Evolutionary conservation across 1,140 invertebrate species (phyloP), one percentile per base, ranked within the genome.

Genomic region (Zaprionus capensis): DNA sequence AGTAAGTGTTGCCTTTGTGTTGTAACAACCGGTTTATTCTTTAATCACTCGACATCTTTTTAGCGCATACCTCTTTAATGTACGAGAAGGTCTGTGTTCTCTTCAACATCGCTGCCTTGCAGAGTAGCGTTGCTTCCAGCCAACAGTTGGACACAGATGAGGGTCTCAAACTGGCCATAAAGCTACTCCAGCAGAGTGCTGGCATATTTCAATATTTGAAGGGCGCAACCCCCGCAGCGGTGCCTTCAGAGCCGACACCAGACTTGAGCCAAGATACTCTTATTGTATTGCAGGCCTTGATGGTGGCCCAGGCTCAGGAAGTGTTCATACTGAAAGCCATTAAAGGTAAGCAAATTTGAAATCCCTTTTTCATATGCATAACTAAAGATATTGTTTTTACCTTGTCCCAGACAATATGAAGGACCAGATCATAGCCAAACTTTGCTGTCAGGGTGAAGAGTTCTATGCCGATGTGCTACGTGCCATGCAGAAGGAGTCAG

Each of bases 241-340:
- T 99, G 78, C 97, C 98, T 86, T 97, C 98, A 93, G 98, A 99
- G 84, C 97, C 98, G 5, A 99, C 98, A 1, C 97, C 98, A 5
- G 99, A 99, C 94, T 94, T 99, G 71, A 96, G 96, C 92, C 97
- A 98, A 7, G 99, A 99, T 76, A 97, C 98, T 4, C 94, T 99
- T 9, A 94, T 94, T 65, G 97, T 98, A 36, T 94, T 99, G 11
- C 95, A 96, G 31, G 94, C 96, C 14, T 93, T 99, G 55, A 99
- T 99, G 98, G 93, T 99, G 1, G 98, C 99, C 7, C 99, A 99
- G 93, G 99, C 98, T 1, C 99, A 99, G 94, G 99, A 99, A 94
- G 96, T 98, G 69, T 98, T 99, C 92, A 98, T 98, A 56, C 95
- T 96, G 68, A 99, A 99, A 94, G 98, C 98, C 28, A 96, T 98